A percentile compares a stretch with the other conserved stretches of the same genome.
phyloP scores from a whole-genome alignment of 2,888 invertebrate genomes.

The Strigamia maritima region DNA sequence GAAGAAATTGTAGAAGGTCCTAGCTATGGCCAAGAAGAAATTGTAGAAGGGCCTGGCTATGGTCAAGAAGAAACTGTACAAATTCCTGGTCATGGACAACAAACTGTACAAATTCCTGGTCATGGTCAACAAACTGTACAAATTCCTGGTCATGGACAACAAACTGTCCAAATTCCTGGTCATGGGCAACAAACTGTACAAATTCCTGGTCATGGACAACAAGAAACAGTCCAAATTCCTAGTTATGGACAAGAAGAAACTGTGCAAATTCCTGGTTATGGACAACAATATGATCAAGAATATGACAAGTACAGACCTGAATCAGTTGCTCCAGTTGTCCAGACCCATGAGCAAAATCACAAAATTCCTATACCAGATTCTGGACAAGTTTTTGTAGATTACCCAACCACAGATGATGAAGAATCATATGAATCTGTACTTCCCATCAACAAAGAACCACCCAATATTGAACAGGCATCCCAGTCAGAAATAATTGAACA shows the following conservation, averaged over 20 bases:
- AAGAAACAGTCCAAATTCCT: background rate
- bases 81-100: no score
- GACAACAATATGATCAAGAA: no score
- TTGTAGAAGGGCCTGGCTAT: no score
- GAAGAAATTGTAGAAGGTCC: no score
- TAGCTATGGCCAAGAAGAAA: no score
- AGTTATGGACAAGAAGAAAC: background rate
- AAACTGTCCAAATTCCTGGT: no score
- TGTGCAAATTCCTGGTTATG: background rate
- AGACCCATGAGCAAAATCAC: background rate
- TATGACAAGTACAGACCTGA: background rate
- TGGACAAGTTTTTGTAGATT: background rate
- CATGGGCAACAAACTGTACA: background rate
- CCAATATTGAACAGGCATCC: background rate
- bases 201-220: background rate
- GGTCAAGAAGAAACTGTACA: no score
- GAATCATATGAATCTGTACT: background rate
- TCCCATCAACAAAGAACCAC: background rate
- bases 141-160: background rate
- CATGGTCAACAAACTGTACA: no score
- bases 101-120: no score
- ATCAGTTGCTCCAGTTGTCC: background rate
- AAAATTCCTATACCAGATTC: background rate
- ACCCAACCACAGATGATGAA: background rate
- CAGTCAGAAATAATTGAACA: background rate